phyloP scores from a whole-genome alignment of 2,113 vertebrate genomes.

The Lepisosteus oculatus region DNA sequence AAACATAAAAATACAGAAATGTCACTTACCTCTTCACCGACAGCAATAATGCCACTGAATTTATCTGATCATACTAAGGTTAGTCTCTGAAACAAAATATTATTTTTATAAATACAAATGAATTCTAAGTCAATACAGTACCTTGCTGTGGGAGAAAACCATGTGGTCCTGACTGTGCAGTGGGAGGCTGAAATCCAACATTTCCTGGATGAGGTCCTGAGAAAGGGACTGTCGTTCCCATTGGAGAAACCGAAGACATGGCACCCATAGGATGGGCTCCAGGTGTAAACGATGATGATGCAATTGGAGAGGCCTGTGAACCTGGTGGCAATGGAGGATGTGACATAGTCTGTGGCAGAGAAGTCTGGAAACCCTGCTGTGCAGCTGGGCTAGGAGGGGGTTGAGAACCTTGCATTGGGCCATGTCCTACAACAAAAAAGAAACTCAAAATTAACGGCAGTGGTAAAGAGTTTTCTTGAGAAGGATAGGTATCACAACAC shows the following conservation, averaged over 20 bases:
- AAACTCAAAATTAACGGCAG: background rate
- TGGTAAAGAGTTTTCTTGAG: too few relatives aligned
- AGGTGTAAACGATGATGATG: constrained; percentile 55
- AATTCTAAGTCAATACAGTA: constrained; percentile 36
- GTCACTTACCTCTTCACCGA: too few relatives aligned
- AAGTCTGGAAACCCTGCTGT: constrained; percentile 57
- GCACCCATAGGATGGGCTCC: constrained; percentile 55
- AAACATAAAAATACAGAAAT: too few relatives aligned
- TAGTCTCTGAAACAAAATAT: background rate
- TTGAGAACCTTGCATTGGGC: constrained; percentile 38
- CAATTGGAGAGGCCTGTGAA: constrained; percentile 51
- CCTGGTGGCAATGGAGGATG: constrained; percentile 58
- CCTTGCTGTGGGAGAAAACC: constrained; percentile 79
- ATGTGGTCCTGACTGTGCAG: constrained; percentile 58
- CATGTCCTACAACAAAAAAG: constrained; percentile 55
- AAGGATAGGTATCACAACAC: too few relatives aligned
- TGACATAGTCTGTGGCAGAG: constrained; percentile 43
- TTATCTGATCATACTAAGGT: too few relatives aligned
- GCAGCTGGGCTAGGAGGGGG: constrained; percentile 41
- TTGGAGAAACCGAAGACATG: constrained; percentile 37
- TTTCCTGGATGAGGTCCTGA: constrained; percentile 56
- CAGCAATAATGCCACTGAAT: too few relatives aligned
- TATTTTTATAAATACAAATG: too few relatives aligned
- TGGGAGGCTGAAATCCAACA: constrained; percentile 64
- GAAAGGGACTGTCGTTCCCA: constrained; percentile 58